Evolutionary conservation across 2,113 vertebrate genomes (phyloP).

Genomic region (human (Homo sapiens)): DNA sequence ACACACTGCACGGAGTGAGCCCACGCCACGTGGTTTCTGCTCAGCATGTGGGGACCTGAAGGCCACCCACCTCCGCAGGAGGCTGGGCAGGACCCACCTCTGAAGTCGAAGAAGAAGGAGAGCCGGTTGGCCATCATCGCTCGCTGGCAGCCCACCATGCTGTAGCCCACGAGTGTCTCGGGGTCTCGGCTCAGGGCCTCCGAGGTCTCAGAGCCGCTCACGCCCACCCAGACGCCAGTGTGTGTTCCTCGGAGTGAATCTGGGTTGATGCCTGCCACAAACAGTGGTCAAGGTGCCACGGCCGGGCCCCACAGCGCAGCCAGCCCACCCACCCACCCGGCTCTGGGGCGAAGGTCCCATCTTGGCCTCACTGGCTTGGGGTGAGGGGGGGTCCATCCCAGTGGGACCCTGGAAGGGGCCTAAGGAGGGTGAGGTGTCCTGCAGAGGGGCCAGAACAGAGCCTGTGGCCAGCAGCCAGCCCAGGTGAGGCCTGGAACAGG

Average conservation of each 20-base stretch:
- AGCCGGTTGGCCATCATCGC: slow-evolving; percentile 98
- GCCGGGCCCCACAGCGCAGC: rapidly evolving
- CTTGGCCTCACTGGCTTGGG: background rate
- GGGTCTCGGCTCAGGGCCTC: slow-evolving; percentile 96
- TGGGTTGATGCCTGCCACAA: slow-evolving; percentile 90
- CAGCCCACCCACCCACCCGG: background rate
- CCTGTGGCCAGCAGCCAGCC: background rate
- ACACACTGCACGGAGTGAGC: background rate
- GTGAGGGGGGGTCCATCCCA: rapidly evolving
- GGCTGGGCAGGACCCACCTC: slow-evolving; percentile 82
- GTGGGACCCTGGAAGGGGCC: background rate
- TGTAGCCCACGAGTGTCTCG: slow-evolving; percentile 96
- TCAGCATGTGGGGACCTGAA: background rate
- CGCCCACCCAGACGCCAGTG: slow-evolving; percentile 95
- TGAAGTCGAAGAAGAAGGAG: slow-evolving; percentile 96
- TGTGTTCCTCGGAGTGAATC: slow-evolving; percentile 88
- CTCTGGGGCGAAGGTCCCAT: background rate
- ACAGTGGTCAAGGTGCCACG: rapidly evolving
- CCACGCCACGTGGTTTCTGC: too few species aligned
- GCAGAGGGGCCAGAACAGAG: background rate
- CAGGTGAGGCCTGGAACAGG: background rate
- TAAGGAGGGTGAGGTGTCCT: too few species aligned
- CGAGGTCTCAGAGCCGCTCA: slow-evolving; percentile 92
- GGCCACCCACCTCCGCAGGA: too few species aligned
- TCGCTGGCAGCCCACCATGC: slow-evolving; percentile 97